Percentiles rank a stretch among this genome's conserved stretches.
These are phyloP conservation scores for Halesus radiatus DNA, from an alignment of 1,140 invertebrate species.

Conservation along the genomic window DNA sequence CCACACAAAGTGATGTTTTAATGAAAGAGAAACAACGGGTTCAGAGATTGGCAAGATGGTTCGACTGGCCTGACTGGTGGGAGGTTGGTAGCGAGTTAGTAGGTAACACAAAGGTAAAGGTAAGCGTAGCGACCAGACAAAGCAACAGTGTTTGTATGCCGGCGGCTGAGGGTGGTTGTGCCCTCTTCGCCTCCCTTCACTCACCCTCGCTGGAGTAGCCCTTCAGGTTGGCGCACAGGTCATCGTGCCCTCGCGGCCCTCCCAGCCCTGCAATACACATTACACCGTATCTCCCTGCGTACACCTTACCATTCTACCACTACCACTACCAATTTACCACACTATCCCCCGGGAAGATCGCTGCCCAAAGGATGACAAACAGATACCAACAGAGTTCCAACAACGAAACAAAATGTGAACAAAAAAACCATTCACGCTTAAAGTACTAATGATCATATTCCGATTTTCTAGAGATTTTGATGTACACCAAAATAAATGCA, in stretches of 20 bases:
- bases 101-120: conserved; percentile 14
- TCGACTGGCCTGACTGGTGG: not conserved
- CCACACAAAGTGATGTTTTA: not conserved
- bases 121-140: conserved; percentile 1
- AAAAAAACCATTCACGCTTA: not conserved
- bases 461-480: not conserved
- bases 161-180: conserved; percentile 14
- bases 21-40: not conserved
- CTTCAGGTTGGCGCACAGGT: conserved; percentile 45
- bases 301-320: not conserved
- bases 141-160: not conserved
- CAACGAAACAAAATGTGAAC: not conserved
- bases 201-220: conserved; percentile 63
- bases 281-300: not conserved
- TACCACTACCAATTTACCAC: not conserved
- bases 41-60: not conserved
- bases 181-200: conserved; percentile 47
- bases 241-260: conserved; percentile 31
- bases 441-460: no score
- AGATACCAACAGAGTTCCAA: not conserved
- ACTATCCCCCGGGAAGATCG: not conserved
- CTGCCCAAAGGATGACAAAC: not conserved
- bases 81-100: not conserved
- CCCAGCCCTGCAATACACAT: conserved; percentile 46
- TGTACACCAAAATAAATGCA: not conserved